phyloP scores from a whole-genome alignment of 2,888 invertebrate genomes.

The Lymantria monacha region DNA sequence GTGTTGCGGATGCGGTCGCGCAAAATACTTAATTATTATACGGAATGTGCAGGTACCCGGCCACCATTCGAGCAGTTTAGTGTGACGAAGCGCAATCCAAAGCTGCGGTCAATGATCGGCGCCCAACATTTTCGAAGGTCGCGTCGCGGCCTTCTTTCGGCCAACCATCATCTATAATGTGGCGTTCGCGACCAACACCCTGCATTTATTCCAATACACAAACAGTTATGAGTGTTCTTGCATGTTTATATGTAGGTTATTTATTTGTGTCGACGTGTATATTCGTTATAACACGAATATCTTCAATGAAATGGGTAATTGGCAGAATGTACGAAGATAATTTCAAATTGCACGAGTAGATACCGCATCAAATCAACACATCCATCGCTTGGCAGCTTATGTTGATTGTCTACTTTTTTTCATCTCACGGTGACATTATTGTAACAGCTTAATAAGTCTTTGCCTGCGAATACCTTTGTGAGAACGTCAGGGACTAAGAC shows the following conservation, averaged over 20 bases:
- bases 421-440: constrained; percentile 69
- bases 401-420: constrained; percentile 39
- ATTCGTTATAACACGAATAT: constrained; percentile 53
- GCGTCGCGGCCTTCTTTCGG: constrained; percentile 77
- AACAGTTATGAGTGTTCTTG: constrained; percentile 77
- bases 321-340: constrained; percentile 47
- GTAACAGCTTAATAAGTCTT: constrained; percentile 66
- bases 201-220: constrained; percentile 72
- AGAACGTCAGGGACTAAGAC: constrained; percentile 57
- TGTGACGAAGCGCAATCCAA: constrained; percentile 50
- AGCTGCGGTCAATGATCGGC: constrained; percentile 70
- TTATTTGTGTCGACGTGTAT: constrained; percentile 73
- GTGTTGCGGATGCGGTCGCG: constrained; percentile 45
- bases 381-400: constrained; percentile 39
- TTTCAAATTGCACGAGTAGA: constrained; percentile 49
- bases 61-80: constrained; percentile 42
- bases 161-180: constrained; percentile 60
- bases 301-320: constrained; percentile 63
- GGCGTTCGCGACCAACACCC: constrained; percentile 61
- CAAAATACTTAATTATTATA: constrained; percentile 36
- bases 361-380: constrained; percentile 50
- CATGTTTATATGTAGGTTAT: constrained; percentile 74
- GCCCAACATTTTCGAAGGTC: constrained; percentile 74
- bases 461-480: constrained; percentile 71
- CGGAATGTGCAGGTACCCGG: constrained; percentile 36